Percentiles rank a stretch among this genome's conserved stretches.
These are phyloP conservation scores for Jordanella pulchra DNA, from an alignment of 2,797 vertebrate genomes.

Conservation along the genomic window DNA sequence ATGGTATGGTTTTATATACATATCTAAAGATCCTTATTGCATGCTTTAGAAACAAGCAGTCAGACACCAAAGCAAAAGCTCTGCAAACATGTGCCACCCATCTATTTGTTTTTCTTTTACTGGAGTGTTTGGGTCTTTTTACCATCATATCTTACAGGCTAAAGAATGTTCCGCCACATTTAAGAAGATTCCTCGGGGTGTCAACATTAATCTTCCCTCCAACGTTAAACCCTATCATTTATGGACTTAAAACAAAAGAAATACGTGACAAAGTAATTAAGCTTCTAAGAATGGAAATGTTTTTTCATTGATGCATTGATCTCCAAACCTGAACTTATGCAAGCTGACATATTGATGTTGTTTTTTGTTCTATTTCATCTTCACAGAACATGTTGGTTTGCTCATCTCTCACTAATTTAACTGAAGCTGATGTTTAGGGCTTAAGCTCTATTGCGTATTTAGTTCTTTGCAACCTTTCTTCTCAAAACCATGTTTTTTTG, in stretches of 20 bases:
- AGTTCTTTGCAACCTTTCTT: not conserved
- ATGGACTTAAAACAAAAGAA: conserved; percentile 73
- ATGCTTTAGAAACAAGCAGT: conserved; percentile 68
- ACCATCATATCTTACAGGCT: conserved; percentile 73
- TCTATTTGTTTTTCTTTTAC: conserved; percentile 68
- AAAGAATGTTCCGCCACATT: conserved; percentile 31
- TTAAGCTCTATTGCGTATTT: not conserved
- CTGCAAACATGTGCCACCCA: conserved; percentile 80
- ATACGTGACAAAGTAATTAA: conserved; percentile 61
- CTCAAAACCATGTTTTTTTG: not conserved
- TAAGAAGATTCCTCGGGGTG: conserved; percentile 60
- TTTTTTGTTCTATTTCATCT: not conserved
- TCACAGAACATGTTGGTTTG: not conserved
- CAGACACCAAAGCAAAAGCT: conserved; percentile 77
- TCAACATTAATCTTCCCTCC: conserved; percentile 68
- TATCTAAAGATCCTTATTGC: conserved; percentile 75
- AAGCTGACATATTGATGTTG: not conserved
- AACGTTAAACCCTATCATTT: conserved; percentile 74
- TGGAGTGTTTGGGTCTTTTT: conserved; percentile 78
- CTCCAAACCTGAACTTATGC: not conserved
- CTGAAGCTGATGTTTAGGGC: not conserved
- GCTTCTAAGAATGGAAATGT: conserved; percentile 45
- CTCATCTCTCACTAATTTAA: not conserved
- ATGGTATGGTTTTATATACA: conserved; percentile 66
- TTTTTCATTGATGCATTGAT: not conserved